These are phyloP conservation scores for Phymastichus coffea DNA, from an alignment of 1,140 invertebrate species.

Conservation along the genomic window DNA sequence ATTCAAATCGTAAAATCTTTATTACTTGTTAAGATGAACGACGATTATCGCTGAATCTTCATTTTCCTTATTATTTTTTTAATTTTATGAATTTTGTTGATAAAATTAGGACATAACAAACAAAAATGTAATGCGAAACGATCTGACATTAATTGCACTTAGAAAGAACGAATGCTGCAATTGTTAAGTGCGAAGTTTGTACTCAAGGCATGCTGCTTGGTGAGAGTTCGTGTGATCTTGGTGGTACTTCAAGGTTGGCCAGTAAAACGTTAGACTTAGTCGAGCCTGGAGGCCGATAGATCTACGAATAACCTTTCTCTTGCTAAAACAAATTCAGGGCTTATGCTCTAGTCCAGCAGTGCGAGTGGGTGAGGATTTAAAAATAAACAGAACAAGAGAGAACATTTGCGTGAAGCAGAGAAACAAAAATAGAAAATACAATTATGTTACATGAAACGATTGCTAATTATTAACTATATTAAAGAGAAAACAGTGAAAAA, in stretches of 20 bases:
- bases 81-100: conserved; percentile 18
- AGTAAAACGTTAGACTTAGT: conserved; percentile 49
- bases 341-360: conserved; percentile 38
- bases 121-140: conserved; percentile 3
- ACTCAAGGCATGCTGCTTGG: no score
- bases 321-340: conserved; percentile 25
- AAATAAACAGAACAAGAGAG: conserved; percentile 12
- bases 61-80: conserved; percentile 28
- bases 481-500: conserved; percentile 27
- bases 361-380: conserved; percentile 26
- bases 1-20: conserved; percentile 43
- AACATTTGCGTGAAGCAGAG: no score
- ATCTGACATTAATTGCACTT: background rate
- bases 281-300: conserved; percentile 38
- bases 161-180: no score
- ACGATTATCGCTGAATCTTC: conserved; percentile 5
- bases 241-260: conserved; percentile 47
- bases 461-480: conserved; percentile 27
- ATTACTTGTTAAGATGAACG: conserved; percentile 45
- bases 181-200: background rate
- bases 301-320: conserved; percentile 29
- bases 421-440: no score
- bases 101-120: background rate
- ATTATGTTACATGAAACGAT: conserved; percentile 31
- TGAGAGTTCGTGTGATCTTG: conserved; percentile 28